phyloP scores from a whole-genome alignment of 2,113 vertebrate genomes.

The Antechinus flavipes region DNA sequence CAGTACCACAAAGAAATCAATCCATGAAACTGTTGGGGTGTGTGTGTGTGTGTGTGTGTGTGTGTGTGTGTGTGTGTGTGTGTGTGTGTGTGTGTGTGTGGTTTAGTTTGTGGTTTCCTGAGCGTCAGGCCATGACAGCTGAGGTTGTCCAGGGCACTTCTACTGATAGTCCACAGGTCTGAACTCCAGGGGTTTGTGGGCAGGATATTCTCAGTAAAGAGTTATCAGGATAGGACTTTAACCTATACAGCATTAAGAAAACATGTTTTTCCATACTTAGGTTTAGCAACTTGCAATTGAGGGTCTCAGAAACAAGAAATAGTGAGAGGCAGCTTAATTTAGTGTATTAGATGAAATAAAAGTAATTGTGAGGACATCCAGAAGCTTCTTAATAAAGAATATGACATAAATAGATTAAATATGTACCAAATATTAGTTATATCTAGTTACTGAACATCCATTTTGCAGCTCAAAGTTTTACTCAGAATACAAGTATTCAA shows the following conservation, averaged over 20 bases:
- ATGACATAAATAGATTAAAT: not conserved
- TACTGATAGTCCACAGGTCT: conserved; percentile 38
- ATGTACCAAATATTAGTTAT: not conserved
- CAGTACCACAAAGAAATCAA: conserved; percentile 47
- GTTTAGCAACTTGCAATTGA: conserved; percentile 5
- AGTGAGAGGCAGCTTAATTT: not conserved
- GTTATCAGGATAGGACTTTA: not conserved
- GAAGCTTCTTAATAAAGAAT: not conserved
- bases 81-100: conserved; percentile 69
- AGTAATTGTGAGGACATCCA: not conserved
- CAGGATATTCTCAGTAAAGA: conserved; percentile 51
- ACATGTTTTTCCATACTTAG: not conserved
- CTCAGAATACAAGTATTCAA: conserved; percentile 35
- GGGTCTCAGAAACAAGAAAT: not conserved
- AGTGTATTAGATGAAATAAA: not conserved
- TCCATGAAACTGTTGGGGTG: conserved; percentile 51
- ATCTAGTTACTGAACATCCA: not conserved
- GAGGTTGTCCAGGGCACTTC: conserved; percentile 56
- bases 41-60: conserved; percentile 43
- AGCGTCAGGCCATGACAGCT: conserved; percentile 62
- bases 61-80: conserved; percentile 70
- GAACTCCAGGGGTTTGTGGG: conserved; percentile 9
- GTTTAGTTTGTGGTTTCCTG: conserved; percentile 70
- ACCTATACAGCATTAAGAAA: conserved; percentile 35
- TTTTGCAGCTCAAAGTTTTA: conserved; percentile 38